Evolutionary conservation across 2,888 invertebrate species (phyloP).

Genomic region (Caenorhabditis sinica): DNA sequence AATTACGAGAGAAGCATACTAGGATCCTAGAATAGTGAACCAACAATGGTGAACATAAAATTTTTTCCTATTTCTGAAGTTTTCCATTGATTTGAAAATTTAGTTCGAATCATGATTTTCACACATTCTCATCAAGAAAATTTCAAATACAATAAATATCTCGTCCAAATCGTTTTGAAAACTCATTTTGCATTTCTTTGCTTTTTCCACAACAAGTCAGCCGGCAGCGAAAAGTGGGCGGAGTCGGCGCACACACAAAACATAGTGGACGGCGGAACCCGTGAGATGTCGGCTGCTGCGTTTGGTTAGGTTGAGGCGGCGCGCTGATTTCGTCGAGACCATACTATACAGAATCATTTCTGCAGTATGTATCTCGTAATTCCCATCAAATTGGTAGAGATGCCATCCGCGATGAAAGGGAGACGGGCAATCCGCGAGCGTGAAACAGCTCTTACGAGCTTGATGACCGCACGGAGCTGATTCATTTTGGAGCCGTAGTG

Average conservation of each 20-base stretch:
- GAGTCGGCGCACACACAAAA: neutral
- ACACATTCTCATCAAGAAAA: no score
- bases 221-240: constrained; percentile 3
- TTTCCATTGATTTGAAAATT: no score
- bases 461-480: constrained; percentile 61
- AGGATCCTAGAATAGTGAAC: no score
- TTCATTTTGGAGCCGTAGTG: constrained; percentile 65
- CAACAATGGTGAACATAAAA: no score
- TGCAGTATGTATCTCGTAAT: constrained; percentile 73
- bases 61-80: no score
- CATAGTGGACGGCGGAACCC: neutral
- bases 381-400: constrained; percentile 66
- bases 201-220: no score
- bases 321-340: constrained; percentile 50
- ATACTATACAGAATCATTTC: constrained; percentile 75
- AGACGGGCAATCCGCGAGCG: constrained; percentile 66
- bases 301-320: neutral
- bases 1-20: no score
- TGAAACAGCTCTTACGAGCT: constrained; percentile 56
- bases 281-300: constrained; percentile 2
- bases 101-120: no score
- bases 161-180: no score
- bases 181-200: no score
- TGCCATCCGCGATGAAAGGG: constrained; percentile 65
- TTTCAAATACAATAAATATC: no score